Evolutionary conservation across 2,797 vertebrate species (phyloP), one percentile per base, ranked within the genome.

Genomic region (Sebastes iracundus): DNA sequence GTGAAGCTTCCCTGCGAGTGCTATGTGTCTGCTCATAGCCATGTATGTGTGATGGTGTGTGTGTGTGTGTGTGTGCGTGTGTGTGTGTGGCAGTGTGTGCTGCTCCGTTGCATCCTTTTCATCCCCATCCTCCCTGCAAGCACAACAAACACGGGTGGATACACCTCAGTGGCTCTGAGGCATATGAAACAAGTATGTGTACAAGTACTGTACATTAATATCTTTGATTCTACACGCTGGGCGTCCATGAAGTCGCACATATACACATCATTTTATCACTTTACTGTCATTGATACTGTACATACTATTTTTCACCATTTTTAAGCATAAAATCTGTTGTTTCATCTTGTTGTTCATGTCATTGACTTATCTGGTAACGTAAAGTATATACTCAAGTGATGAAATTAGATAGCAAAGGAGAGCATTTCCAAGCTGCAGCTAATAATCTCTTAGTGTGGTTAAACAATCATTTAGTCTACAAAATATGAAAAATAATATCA

Each of bases 21-120:
- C 77, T 22, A 46, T 16, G 59, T 79, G 75, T 73, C 72, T 81
- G 73, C 83, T 82, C 68, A 70, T 53, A 63, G 73, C 56, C 66
- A 38, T 72, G 59, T 58, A 27, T 30, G 27, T 25, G 35, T 16
- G 33, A 35, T 35, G 33, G 35, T 16, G 28, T 33, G 27, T 42
- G 7, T 33, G 25, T 58, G 6, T 28, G 28, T 61, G 35, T 59
- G 74, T 60, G 38, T 61, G 53, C 4, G 56, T 23, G 33, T n/a
- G 18, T 55, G 53, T 13, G 42, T 60, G 23, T 55, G 35, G 38
- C 28, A 52, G 18, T 46, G 53, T 61, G 23, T 55, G 53, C 70
- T 70, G 75, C 79, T 81, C 84, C 38, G 60, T 35, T 79, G 85
- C 65, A 71, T 77, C 56, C 53, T 75, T 76, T 85, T 79, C 79